Conservation (phyloP, 2,113 vertebrate species). For the Prinia subflava region DNA sequence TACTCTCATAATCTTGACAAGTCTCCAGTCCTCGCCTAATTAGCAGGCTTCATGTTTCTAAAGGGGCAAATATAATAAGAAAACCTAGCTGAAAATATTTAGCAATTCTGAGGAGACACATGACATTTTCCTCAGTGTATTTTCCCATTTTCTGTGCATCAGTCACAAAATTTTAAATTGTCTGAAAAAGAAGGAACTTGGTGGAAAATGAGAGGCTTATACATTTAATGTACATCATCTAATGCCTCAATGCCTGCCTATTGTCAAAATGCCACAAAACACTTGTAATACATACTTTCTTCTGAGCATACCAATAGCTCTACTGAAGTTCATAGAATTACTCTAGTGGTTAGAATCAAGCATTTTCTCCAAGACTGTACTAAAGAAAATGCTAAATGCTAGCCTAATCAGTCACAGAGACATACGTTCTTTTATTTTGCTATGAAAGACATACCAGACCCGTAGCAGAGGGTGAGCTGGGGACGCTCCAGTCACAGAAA, state of each 20-base stretch:
- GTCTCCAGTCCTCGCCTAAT: slow-evolving; percentile 42
- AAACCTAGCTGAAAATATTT: slow-evolving; percentile 13
- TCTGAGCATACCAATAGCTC: neutral
- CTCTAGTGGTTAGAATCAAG: neutral
- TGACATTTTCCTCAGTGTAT: neutral
- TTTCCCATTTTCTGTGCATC: neutral
- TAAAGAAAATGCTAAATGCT: neutral
- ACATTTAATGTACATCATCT: slow-evolving; percentile 10
- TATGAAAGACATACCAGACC: neutral
- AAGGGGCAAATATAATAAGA: slow-evolving; percentile 21
- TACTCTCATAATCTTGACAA: slow-evolving; percentile 52
- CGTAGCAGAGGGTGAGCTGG: neutral
- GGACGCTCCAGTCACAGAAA: neutral
- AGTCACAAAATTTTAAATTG: slow-evolving; percentile 33
- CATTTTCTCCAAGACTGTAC: neutral
- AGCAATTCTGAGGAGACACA: neutral
- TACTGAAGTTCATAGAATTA: neutral
- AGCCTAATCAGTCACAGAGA: neutral
- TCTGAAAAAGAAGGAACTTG: neutral
- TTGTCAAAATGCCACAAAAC: neutral
- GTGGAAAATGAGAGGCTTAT: neutral
- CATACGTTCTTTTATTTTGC: neutral
- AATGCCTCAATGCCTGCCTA: neutral
- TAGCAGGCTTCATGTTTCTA: slow-evolving; percentile 30
- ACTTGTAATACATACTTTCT: neutral